Evolutionary conservation across 1,140 invertebrate species (phyloP).

Genomic region (Steinernema feltiae): DNA sequence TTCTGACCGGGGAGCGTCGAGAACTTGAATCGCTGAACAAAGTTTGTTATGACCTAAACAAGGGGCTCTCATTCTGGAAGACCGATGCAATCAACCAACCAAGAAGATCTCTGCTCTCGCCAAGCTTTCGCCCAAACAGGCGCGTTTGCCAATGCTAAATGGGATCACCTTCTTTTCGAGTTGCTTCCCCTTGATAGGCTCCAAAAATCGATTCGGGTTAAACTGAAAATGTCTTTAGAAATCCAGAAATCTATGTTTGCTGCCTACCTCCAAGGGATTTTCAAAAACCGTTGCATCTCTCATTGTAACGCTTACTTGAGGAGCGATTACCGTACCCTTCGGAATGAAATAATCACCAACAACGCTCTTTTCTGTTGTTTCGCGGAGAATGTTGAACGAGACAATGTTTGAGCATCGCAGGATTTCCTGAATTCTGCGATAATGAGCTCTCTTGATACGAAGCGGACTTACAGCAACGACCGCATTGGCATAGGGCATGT

Average conservation of each 20-base stretch:
- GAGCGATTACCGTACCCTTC: constrained; percentile 12
- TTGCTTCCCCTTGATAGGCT: not conserved
- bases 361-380: not conserved
- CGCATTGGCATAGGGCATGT: constrained; percentile 25
- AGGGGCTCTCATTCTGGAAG: no score
- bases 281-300: constrained; percentile 8
- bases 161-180: constrained; percentile 29
- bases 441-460: no score
- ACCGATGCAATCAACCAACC: no score
- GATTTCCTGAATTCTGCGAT: no score
- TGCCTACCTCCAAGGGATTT: constrained; percentile 5
- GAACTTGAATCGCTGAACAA: not conserved
- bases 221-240: no score
- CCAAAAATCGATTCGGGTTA: constrained; percentile 4
- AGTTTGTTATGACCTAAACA: not conserved
- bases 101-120: constrained; percentile 34
- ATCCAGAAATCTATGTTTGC: no score
- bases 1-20: not conserved
- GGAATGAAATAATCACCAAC: constrained; percentile 18
- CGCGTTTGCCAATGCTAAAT: constrained; percentile 32
- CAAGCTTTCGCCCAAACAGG: constrained; percentile 33
- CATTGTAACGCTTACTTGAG: constrained; percentile 20
- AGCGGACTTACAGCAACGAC: constrained; percentile 18
- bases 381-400: constrained; percentile 20
- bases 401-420: constrained; percentile 20